Conservation (phyloP, 2,888 invertebrate species). For the Cryptophagus acutangulus region DNA sequence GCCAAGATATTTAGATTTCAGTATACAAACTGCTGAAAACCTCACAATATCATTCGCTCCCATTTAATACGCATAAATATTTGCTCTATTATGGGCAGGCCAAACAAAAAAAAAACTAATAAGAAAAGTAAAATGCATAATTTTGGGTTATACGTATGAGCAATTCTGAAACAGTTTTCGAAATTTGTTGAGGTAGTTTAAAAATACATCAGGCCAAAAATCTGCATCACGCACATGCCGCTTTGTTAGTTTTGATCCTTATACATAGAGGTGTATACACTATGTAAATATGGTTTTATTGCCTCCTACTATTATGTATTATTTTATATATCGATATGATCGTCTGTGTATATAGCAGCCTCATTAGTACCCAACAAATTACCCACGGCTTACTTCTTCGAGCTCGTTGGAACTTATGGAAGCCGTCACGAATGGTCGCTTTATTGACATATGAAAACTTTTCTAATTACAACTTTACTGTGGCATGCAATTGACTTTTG, state of each 20-base stretch:
- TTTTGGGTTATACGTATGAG: slow-evolving; percentile 10
- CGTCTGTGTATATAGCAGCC: slow-evolving; percentile 34
- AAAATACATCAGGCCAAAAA: slow-evolving; percentile 29
- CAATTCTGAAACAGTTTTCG: slow-evolving; percentile 19
- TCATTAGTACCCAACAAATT: slow-evolving; percentile 38
- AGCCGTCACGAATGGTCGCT: slow-evolving; percentile 32
- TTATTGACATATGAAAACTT: slow-evolving; percentile 41
- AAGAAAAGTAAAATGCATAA: slow-evolving; percentile 12
- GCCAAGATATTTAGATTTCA: slow-evolving; percentile 23
- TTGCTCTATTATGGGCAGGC: too few species aligned
- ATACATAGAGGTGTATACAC: slow-evolving; percentile 13
- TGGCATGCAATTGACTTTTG: slow-evolving; percentile 6
- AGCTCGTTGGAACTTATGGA: slow-evolving; percentile 30
- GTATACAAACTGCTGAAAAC: neutral
- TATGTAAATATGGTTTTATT: slow-evolving; percentile 39
- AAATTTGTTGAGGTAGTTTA: slow-evolving; percentile 23
- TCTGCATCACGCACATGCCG: slow-evolving; percentile 30
- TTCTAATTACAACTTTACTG: slow-evolving; percentile 35
- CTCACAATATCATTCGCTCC: too few species aligned
- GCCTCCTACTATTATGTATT: slow-evolving; percentile 33
- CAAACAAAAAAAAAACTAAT: slow-evolving; percentile 1
- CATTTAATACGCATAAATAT: too few species aligned
- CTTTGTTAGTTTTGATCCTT: too few species aligned
- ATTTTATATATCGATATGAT: slow-evolving; percentile 37
- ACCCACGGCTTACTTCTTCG: slow-evolving; percentile 25